Base-by-base conservation (phyloP, 1,140 invertebrate species). In the Neodiprion pinetum region DNA sequence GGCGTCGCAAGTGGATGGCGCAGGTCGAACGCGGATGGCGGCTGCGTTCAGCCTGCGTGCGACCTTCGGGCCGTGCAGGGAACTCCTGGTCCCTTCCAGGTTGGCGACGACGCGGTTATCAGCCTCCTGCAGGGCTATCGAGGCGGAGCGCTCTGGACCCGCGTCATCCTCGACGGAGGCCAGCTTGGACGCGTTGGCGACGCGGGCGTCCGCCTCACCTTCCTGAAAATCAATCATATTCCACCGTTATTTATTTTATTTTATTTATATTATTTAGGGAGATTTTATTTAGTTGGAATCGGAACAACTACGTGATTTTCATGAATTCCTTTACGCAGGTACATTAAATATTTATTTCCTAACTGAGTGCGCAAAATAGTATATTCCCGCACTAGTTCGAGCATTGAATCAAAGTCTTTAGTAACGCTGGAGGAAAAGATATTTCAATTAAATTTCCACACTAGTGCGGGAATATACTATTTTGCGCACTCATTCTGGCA, bases 121-220 rank as follows among this genome's bases (percentile, higher is more conserved):
- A 61, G 53, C 53, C 53, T 17, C 53, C 28, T 40, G 28, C 11
- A 61, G 11, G 23, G 23, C 23, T 48, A 48, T 48, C 7, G 73
- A 70, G 47, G 82, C 89, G 86, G 90, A 86, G 83, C 88, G 83
- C 81, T 87, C 86, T 81, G 88, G 89, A 87, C 87, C 87, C 83
- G 81, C 81, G 86, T 86, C 87, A 88, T 89, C 88, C 82, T 90
- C 88, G 84, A 89, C 86, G 90, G 89, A 87, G 87, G 90, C 90
- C 90, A 91, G 90, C 81, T 91, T 91, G 87, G 82, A 88, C 82
- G 80, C 86, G 87, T 81, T 84, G 85, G 87, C 87, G 87, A 88
- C 83, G 82, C 86, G 80, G 74, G 80, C 80, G 82, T 85, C 87
- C 87, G 87, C 84, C 86, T 87, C 82, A 83, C 86, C 80, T 82